A percentile compares a stretch with the other conserved stretches of the same genome.
Evolutionary conservation across 1,140 invertebrate genomes (phyloP).

Genomic region (Neodiprion fabricii): DNA sequence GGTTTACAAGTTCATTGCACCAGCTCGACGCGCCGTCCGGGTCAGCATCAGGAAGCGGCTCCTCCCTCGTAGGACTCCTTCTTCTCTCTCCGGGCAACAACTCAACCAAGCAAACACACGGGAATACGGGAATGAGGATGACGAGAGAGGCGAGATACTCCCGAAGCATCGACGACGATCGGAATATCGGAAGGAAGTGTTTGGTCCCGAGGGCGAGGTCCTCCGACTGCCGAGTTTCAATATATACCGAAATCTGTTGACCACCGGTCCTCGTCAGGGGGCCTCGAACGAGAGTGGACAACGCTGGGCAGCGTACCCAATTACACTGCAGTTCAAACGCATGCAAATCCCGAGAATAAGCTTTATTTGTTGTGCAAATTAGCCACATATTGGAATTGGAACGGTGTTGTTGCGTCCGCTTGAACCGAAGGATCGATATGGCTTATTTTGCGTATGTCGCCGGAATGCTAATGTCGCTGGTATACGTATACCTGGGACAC

Average conservation of each 20-base stretch:
- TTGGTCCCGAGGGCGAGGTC: background rate
- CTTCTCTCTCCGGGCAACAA: background rate
- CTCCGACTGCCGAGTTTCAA: background rate
- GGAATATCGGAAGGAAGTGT: background rate
- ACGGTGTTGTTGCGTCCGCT: slow-evolving; percentile 44
- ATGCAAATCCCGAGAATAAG: slow-evolving; percentile 63
- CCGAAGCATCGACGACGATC: background rate
- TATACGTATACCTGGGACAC: background rate
- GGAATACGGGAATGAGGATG: background rate
- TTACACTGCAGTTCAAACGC: slow-evolving; percentile 64
- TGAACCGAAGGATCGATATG: background rate
- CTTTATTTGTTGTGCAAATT: slow-evolving; percentile 65
- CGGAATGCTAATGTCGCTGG: background rate
- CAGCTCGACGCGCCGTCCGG: background rate
- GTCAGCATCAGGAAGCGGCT: background rate
- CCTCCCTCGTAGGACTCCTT: background rate
- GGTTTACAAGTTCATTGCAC: slow-evolving; percentile 52
- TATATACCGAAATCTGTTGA: background rate
- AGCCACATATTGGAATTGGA: slow-evolving; percentile 59
- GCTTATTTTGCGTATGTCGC: background rate
- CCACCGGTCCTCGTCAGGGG: background rate
- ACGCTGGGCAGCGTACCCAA: slow-evolving; percentile 51
- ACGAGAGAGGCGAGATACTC: background rate
- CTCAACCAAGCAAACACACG: too few species aligned
- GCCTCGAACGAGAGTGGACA: slow-evolving; percentile 25